phyloP scores from a whole-genome alignment of 2,113 vertebrate genomes.

The Strix aluco region DNA sequence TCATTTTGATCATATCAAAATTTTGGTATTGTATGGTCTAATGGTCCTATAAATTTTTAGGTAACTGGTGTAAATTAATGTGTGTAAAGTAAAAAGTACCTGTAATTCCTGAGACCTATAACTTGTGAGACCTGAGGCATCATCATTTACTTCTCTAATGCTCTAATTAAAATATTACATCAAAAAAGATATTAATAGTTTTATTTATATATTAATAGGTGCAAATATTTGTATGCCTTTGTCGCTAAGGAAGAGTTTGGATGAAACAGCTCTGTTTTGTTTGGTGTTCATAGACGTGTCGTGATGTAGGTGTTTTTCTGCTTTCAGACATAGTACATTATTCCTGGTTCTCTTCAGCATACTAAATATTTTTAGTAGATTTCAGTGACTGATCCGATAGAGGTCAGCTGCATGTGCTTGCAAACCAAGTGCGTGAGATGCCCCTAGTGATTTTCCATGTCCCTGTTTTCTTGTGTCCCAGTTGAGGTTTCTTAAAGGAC shows the following conservation, averaged over 20 bases:
- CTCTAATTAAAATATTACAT: background rate
- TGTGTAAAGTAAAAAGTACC: background rate
- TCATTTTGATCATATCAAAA: background rate
- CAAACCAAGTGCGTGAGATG: background rate
- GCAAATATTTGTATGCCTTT: background rate
- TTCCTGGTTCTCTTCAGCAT: background rate
- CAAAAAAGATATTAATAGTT: background rate
- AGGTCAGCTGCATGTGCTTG: background rate
- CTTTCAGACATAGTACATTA: background rate
- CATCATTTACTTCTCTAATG: background rate
- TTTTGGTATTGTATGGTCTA: background rate
- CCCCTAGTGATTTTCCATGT: background rate
- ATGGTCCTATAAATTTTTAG: background rate
- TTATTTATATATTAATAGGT: background rate
- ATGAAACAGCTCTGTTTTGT: background rate
- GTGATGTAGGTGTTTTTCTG: background rate
- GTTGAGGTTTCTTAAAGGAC: background rate
- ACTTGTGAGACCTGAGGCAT: background rate
- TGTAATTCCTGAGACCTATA: background rate
- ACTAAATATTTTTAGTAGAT: background rate
- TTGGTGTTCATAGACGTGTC: background rate
- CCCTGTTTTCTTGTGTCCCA: background rate
- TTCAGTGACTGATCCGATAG: background rate
- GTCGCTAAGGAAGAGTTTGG: background rate
- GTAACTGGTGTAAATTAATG: background rate